Evolutionary conservation across 2,888 invertebrate species (phyloP).

Genomic region (Dexiosoma caninum): DNA sequence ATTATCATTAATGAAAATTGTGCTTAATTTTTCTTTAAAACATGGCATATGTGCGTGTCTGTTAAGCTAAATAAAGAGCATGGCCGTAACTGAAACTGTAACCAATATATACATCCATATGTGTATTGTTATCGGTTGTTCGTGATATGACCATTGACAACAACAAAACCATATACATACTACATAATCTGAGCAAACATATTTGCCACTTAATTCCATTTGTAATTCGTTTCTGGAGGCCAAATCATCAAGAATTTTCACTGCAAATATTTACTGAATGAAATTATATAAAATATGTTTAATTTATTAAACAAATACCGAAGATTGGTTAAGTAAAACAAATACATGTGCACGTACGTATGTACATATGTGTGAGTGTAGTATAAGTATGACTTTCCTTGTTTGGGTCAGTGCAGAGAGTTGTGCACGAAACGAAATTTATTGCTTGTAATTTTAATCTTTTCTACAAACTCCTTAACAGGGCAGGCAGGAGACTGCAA

Average conservation of each 20-base stretch:
- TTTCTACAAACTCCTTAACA: constrained; percentile 1
- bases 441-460: constrained; percentile 42
- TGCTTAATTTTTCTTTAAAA: too few species aligned
- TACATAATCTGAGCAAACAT: neutral
- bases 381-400: neutral
- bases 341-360: neutral
- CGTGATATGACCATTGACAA: too few species aligned
- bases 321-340: neutral
- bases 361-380: neutral
- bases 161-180: too few species aligned
- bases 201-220: neutral
- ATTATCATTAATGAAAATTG: too few species aligned
- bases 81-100: too few species aligned
- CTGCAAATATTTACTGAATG: neutral
- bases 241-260: neutral
- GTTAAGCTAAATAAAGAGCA: too few species aligned
- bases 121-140: too few species aligned
- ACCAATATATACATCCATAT: too few species aligned
- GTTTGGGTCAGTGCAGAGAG: too few species aligned
- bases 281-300: neutral
- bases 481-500: neutral
- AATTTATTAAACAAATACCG: constrained; percentile 12
- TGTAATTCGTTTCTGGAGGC: too few species aligned
- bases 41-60: too few species aligned
- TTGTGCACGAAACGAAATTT: too few species aligned